Evolutionary conservation across 2,113 vertebrate genomes (phyloP), one percentile per base, ranked within the genome.

Genomic region (Lethenteron reissneri): DNA sequence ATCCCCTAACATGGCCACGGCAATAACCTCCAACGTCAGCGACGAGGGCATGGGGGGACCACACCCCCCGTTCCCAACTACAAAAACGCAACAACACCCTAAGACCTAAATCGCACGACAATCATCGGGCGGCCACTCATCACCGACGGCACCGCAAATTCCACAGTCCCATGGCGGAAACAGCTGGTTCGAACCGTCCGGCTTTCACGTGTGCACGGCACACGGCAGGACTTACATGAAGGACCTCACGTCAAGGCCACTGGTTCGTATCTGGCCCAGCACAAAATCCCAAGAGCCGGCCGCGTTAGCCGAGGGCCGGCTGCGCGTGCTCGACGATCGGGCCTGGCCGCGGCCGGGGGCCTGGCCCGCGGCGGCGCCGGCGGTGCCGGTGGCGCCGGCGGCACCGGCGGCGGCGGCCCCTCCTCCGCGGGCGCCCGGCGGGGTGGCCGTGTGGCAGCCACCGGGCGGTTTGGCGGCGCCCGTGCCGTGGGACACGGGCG

Each of bases 241-340:
- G 78, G 92, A 95, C 81, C 92, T 96, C 84, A 94, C 89, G 77
- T 97, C 92, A 84, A 95, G 84, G 84, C 92, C 92, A 12, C 88
- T 87, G 80, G 86, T 94, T 79, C 85, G 85, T 78, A 97, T 91
- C 83, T 97, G 88, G 80, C 90, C 89, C 89, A 94, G 90, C 86
- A 95, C 84, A 79, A 92, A 86, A 83, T 97, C 92, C 90, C 88
- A 95, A 85, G 91, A 95, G 80, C 92, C 90, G 1, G 92, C 87
- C 76, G 83, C 89, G 78, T 81, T 85, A 70, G 82, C 81, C 78
- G 82, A 81, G 64, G 87, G 80, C 76, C 81, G 84, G 80, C 81
- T 74, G 81, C 80, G 85, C 56, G 83, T 82, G 76, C 82, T 84
- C 74, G 83, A 79, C 78, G 85, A 87, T 78, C 89, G 84, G 74